Conservation (phyloP, 53 echinoderm and acorn worm species). For the Zoroaster sp. region DNA sequence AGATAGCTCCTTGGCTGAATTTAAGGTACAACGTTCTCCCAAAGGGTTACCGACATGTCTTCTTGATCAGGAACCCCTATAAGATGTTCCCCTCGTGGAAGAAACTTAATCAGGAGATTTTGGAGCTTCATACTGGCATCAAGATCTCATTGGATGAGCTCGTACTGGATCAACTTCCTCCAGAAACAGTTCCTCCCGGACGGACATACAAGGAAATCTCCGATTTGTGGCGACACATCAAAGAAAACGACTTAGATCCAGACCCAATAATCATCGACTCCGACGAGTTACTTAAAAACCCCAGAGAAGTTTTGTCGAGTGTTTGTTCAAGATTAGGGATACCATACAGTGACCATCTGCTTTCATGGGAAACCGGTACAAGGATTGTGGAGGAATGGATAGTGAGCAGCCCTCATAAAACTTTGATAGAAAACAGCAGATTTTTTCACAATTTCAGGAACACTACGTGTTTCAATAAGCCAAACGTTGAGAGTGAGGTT, state of each 20-base stretch:
- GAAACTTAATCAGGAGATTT: background rate
- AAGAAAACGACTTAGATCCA: constrained; percentile 21
- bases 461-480: constrained; percentile 12
- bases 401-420: background rate
- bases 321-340: constrained; percentile 15
- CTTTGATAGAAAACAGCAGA: background rate
- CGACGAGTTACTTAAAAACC: constrained; percentile 19
- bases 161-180: constrained; percentile 14
- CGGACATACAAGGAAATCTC: background rate
- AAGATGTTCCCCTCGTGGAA: constrained; percentile 39
- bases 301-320: background rate
- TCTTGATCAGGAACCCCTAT: constrained; percentile 35
- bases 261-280: constrained; percentile 45
- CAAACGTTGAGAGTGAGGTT: background rate
- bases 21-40: constrained; percentile 17
- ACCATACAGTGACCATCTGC: constrained; percentile 32
- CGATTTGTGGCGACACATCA: constrained; percentile 20
- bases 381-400: background rate
- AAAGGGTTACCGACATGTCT: constrained; percentile 46
- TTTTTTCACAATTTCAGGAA: background rate
- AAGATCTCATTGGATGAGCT: background rate
- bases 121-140: background rate
- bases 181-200: background rate
- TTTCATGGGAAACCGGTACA: constrained; percentile 37
- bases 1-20: background rate